Conservation (phyloP, 2,797 vertebrate species). For the Ciconia nigra region DNA sequence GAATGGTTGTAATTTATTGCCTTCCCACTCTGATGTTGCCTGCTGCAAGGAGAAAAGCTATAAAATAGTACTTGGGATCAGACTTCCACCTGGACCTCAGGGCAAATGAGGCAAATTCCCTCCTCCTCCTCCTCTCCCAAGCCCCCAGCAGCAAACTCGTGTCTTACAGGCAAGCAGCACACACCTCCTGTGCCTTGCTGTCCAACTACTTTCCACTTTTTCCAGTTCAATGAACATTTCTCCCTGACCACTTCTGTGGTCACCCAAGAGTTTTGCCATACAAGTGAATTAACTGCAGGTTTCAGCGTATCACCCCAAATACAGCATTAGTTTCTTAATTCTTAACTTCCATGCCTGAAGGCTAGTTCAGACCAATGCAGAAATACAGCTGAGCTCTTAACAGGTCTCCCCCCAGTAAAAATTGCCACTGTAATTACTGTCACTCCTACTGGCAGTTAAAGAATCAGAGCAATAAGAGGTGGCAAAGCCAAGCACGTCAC, state of each 20-base stretch:
- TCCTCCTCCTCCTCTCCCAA: neutral
- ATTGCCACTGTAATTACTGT: neutral
- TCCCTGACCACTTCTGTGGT: neutral
- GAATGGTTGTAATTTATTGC: neutral
- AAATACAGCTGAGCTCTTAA: neutral
- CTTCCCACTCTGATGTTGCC: neutral
- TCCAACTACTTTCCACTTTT: neutral
- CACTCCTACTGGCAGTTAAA: neutral
- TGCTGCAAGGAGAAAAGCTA: neutral
- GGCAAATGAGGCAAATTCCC: neutral
- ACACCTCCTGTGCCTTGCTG: neutral
- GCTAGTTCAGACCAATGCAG: fast-evolving
- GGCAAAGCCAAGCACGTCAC: neutral
- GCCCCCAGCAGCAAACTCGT: neutral
- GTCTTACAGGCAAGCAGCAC: neutral
- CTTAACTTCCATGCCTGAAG: neutral
- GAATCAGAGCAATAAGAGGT: neutral
- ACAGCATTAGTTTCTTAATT: neutral
- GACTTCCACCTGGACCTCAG: neutral
- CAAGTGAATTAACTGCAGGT: neutral
- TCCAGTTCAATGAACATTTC: fast-evolving
- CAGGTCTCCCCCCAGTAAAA: neutral
- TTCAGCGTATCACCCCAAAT: neutral
- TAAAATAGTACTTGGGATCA: neutral
- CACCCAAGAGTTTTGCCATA: neutral